These are phyloP conservation scores for Antechinus stuartii DNA, from an alignment of 2,113 vertebrate genomes.

Conservation along the genomic window DNA sequence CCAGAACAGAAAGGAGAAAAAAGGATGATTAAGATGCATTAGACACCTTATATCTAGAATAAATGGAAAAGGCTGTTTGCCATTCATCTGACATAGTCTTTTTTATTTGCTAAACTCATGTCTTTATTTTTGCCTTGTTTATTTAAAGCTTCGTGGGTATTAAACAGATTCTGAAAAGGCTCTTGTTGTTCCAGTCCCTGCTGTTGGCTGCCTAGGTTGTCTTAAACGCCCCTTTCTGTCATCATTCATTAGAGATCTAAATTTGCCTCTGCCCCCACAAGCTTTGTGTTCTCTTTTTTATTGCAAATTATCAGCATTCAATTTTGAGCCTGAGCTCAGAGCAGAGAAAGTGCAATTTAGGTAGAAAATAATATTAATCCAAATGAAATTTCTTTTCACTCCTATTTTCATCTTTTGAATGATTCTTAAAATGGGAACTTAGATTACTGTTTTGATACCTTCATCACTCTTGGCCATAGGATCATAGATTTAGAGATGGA, in stretches of 20 bases:
- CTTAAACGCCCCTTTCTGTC: conserved; percentile 50
- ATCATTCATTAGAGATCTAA: conserved; percentile 55
- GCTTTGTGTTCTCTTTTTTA: conserved; percentile 44
- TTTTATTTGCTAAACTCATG: conserved; percentile 45
- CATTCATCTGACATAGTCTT: conserved; percentile 21
- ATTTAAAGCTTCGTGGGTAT: conserved; percentile 24
- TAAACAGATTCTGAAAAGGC: conserved; percentile 57
- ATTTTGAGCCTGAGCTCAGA: conserved; percentile 31
- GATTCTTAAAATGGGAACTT: conserved; percentile 28
- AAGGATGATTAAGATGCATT: background rate
- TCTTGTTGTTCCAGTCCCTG: conserved; percentile 42
- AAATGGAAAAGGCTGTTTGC: background rate
- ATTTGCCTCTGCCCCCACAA: conserved; percentile 41
- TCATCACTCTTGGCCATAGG: background rate
- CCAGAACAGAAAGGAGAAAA: background rate
- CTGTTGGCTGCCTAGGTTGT: background rate
- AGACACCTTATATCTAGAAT: background rate
- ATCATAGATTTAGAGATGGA: background rate
- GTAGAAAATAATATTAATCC: conserved; percentile 18
- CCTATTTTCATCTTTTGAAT: conserved; percentile 14
- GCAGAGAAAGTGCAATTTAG: conserved; percentile 14
- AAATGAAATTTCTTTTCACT: conserved; percentile 11
- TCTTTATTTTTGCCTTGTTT: conserved; percentile 60
- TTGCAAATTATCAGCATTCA: conserved; percentile 32
- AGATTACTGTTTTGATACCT: background rate